Percentiles rank a stretch among this genome's conserved stretches.
Conservation (phyloP, 2,113 vertebrate genomes). For the Phalacrocorax brasilianus region DNA sequence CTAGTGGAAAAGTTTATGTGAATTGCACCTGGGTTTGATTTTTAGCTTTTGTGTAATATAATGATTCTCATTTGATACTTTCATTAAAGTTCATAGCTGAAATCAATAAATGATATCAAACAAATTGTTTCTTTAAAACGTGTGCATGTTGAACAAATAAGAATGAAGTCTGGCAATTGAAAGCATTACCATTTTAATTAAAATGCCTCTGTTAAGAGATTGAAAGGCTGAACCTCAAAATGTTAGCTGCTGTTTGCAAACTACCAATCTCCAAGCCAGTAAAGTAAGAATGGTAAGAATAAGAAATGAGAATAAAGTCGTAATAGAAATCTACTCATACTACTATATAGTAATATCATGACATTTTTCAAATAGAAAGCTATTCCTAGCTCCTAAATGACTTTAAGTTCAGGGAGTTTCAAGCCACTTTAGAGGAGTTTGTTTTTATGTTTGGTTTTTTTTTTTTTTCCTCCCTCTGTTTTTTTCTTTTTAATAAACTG, state of each 20-base stretch:
- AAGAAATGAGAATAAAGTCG: background rate
- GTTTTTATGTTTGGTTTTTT: background rate
- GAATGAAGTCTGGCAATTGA: background rate
- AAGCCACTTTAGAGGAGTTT: background rate
- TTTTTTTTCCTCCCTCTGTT: background rate
- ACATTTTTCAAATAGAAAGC: background rate
- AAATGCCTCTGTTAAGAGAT: background rate
- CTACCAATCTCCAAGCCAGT: background rate
- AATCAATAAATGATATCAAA: background rate
- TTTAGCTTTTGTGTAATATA: background rate
- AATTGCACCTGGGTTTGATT: background rate
- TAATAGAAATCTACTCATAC: background rate
- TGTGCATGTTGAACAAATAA: background rate
- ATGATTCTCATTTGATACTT: background rate
- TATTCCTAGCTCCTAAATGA: background rate
- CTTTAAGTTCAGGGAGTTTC: background rate
- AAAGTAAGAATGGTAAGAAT: background rate
- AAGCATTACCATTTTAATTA: constrained; percentile 25
- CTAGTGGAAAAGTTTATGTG: background rate
- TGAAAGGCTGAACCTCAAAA: background rate
- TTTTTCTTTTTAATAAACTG: background rate
- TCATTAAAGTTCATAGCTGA: background rate
- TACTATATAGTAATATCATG: background rate
- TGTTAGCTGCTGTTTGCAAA: background rate
- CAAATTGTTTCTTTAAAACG: background rate